Evolutionary conservation across 2,113 vertebrate genomes (phyloP).

Genomic region (Papio anubis): DNA sequence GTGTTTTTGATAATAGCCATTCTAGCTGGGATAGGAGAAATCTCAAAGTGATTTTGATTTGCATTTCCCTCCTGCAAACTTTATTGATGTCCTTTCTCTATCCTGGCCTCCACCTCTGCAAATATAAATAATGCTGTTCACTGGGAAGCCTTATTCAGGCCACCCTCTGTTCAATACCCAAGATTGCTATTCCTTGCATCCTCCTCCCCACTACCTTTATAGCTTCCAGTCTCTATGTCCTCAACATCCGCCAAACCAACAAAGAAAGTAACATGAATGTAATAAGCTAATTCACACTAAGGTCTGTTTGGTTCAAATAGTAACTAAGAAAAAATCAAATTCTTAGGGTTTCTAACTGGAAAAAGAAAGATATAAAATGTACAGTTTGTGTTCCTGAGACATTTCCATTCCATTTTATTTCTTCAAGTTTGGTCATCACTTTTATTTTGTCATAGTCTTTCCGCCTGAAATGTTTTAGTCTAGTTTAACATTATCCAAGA

Average conservation of each 20-base stretch:
- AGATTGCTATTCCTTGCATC: rapidly evolving
- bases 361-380: not conserved
- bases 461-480: not conserved
- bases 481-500: not conserved
- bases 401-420: not conserved
- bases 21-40: not conserved
- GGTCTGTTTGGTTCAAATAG: not conserved
- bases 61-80: not conserved
- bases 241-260: not conserved
- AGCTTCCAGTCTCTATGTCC: not conserved
- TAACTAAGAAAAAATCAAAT: not conserved
- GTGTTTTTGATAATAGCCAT: not conserved
- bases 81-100: not conserved
- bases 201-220: not conserved
- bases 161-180: not conserved
- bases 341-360: not conserved
- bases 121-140: not conserved
- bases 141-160: not conserved
- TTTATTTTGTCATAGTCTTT: not conserved
- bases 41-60: not conserved
- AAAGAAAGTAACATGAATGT: not conserved
- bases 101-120: not conserved
- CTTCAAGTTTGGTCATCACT: not conserved
- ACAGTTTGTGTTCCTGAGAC: not conserved
- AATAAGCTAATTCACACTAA: not conserved